phyloP scores from a whole-genome alignment of 1,140 invertebrate genomes.

The Rhagoletis zephyria region DNA sequence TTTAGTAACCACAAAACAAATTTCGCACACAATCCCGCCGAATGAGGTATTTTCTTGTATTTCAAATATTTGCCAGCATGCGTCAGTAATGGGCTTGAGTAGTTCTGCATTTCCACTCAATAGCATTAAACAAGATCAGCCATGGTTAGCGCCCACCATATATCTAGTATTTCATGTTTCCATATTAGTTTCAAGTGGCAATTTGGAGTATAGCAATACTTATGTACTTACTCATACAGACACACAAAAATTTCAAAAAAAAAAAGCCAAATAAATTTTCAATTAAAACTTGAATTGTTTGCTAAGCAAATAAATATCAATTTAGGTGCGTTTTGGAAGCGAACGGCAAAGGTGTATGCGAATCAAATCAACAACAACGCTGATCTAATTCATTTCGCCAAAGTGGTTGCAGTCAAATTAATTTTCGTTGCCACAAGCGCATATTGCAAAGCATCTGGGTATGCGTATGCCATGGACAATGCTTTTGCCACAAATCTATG shows the following conservation, averaged over 20 bases:
- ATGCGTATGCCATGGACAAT: background rate
- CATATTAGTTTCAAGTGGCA: no score
- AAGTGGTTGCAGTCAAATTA: constrained; percentile 50
- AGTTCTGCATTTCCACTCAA: no score
- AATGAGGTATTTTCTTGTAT: no score
- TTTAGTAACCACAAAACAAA: no score
- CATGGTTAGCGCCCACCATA: no score
- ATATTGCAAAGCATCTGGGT: constrained; percentile 12
- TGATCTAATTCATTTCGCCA: constrained; percentile 43
- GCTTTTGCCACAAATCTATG: background rate
- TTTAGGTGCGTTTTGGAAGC: constrained; percentile 1
- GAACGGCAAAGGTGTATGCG: background rate
- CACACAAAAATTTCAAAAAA: background rate
- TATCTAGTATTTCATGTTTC: no score
- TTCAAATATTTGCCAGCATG: no score
- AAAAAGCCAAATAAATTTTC: constrained; percentile 1
- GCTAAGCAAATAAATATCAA: constrained; percentile 37
- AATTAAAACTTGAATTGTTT: constrained; percentile 45
- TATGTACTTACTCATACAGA: background rate
- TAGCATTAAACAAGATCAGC: no score
- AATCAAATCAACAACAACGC: background rate
- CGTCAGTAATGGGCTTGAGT: no score
- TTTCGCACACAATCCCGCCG: no score
- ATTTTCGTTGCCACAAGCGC: constrained; percentile 47
- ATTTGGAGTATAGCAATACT: no score